These are phyloP conservation scores for Protosalanx chinensis DNA, from an alignment of 2,797 vertebrate species.

Conservation along the genomic window DNA sequence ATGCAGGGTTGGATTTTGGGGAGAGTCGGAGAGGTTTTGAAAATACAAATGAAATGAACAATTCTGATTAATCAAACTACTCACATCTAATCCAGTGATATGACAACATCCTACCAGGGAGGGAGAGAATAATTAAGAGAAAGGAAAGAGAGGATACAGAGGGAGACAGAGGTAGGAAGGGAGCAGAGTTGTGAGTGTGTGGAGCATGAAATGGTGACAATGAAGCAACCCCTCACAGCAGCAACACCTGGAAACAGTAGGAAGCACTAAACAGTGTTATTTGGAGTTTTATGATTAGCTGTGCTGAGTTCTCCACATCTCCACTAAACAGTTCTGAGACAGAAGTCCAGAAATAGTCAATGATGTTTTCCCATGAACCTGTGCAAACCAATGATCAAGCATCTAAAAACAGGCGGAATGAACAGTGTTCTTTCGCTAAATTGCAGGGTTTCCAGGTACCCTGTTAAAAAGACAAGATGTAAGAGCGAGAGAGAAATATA, in stretches of 20 bases:
- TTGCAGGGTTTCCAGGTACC: too few relatives aligned
- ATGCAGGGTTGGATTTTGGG: background rate
- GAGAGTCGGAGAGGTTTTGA: background rate
- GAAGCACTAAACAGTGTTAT: slow-evolving; percentile 1
- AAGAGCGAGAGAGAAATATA: too few relatives aligned
- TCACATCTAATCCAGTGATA: background rate
- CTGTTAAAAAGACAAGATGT: too few relatives aligned
- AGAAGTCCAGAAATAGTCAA: background rate
- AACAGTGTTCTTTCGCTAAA: background rate
- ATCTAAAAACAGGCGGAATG: background rate
- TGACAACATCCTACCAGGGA: background rate
- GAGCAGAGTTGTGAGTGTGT: background rate
- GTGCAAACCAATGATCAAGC: background rate
- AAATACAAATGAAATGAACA: background rate
- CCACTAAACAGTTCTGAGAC: background rate
- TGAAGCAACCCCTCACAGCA: background rate
- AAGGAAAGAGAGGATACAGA: background rate
- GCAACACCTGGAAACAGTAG: slow-evolving; percentile 5
- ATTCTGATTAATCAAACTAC: background rate
- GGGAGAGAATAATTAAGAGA: background rate
- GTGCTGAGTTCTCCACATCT: background rate
- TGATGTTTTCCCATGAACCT: slow-evolving; percentile 1
- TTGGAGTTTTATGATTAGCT: background rate
- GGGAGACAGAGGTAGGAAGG: background rate
- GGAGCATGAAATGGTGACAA: background rate